Percentiles rank a stretch among this genome's conserved stretches.
These are phyloP conservation scores for Tetrapedia diversipes DNA, from an alignment of 2,888 invertebrate genomes.

Conservation along the genomic window DNA sequence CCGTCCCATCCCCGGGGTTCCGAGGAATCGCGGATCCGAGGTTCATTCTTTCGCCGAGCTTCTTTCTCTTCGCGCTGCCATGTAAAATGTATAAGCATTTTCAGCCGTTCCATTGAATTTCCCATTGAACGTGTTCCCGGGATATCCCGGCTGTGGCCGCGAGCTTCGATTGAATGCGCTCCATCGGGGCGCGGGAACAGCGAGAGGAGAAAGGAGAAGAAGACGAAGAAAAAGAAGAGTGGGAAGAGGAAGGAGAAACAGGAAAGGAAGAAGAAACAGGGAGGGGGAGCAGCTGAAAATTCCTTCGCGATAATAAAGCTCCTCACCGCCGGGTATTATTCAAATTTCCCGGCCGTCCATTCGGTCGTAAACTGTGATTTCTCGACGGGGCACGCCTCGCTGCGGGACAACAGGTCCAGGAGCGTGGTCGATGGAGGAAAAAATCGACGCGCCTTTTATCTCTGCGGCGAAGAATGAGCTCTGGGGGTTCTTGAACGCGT, in stretches of 20 bases:
- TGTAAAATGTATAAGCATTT: constrained; percentile 52
- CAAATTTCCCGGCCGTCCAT: constrained; percentile 19
- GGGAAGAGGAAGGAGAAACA: background rate
- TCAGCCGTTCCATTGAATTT: constrained; percentile 42
- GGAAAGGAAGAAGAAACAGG: background rate
- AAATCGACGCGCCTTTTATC: constrained; percentile 14
- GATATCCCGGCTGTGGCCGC: constrained; percentile 19
- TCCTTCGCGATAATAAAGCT: constrained; percentile 44
- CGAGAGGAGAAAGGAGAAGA: background rate
- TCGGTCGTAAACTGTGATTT: constrained; percentile 24
- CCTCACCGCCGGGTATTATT: constrained; percentile 46
- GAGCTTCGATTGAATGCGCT: constrained; percentile 27
- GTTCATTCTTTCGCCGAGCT: background rate
- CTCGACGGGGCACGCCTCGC: constrained; percentile 5
- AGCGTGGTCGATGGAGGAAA: background rate
- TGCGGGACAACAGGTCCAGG: constrained; percentile 4
- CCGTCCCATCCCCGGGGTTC: background rate
- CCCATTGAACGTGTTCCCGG: constrained; percentile 41
- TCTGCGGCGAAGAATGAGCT: constrained; percentile 10
- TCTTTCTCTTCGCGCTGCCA: constrained; percentile 9
- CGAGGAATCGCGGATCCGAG: constrained; percentile 24
- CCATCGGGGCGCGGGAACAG: background rate
- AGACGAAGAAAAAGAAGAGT: background rate
- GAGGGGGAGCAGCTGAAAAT: background rate
- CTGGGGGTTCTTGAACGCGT: background rate